These are phyloP conservation scores for Hestina assimilis DNA, from an alignment of 1,140 invertebrate species.

Conservation along the genomic window DNA sequence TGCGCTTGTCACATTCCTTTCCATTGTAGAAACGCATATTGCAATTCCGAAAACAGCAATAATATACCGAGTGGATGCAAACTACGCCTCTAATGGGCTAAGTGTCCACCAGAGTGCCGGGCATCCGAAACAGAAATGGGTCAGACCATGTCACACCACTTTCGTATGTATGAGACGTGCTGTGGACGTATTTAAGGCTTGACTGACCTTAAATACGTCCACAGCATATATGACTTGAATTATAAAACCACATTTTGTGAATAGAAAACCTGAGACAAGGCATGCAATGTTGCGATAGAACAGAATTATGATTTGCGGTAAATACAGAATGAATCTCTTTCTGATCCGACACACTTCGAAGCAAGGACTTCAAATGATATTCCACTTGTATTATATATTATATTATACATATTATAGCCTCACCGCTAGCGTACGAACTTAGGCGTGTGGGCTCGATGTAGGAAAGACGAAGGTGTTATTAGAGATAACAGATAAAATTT, in stretches of 20 bases:
- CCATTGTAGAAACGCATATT: conserved; percentile 4
- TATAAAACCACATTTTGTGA: background rate
- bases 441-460: no score
- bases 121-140: conserved; percentile 37
- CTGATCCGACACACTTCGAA: no score
- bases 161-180: conserved; percentile 59
- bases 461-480: no score
- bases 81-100: conserved; percentile 21
- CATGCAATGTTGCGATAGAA: no score
- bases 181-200: conserved; percentile 49
- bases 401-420: no score
- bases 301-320: background rate
- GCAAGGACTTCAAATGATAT: no score
- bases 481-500: no score
- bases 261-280: background rate
- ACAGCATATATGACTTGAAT: conserved; percentile 14
- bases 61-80: conserved; percentile 20
- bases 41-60: conserved; percentile 15
- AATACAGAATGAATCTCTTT: no score
- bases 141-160: conserved; percentile 42
- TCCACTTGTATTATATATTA: no score
- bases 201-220: no score
- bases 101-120: conserved; percentile 22
- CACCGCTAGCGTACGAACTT: no score
- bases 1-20: background rate